These are phyloP conservation scores for Neodiprion virginianus DNA, from an alignment of 1,140 invertebrate genomes.

Conservation along the genomic window DNA sequence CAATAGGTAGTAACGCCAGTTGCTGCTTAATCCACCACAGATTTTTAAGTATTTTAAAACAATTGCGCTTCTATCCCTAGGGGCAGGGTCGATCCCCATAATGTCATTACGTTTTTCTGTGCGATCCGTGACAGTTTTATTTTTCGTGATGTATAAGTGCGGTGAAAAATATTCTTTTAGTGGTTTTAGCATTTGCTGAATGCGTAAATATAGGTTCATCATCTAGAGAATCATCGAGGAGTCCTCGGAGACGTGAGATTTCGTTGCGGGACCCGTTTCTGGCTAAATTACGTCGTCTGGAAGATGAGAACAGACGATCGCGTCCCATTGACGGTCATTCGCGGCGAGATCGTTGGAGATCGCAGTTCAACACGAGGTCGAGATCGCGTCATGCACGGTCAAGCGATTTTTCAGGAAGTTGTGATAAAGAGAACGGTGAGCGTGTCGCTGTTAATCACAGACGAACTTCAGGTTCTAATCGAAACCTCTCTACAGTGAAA, in stretches of 20 bases:
- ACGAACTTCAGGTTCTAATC: background rate
- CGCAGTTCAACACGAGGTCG: background rate
- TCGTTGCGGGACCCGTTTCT: conserved; percentile 13
- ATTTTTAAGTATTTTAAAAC: too few relatives aligned
- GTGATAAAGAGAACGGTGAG: background rate
- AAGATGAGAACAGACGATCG: conserved; percentile 18
- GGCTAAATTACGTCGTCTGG: conserved; percentile 20
- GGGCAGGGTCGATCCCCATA: too few relatives aligned
- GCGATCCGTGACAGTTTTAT: too few relatives aligned
- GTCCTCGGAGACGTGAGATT: conserved; percentile 4
- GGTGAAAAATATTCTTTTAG: conserved; percentile 7
- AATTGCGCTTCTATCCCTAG: too few relatives aligned
- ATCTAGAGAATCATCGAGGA: conserved; percentile 18
- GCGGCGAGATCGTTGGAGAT: background rate
- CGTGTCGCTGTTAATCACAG: background rate
- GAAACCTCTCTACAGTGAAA: background rate
- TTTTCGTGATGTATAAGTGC: too few relatives aligned
- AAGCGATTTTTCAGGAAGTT: background rate
- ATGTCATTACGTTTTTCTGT: too few relatives aligned
- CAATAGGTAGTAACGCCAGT: too few relatives aligned
- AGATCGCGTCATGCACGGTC: background rate
- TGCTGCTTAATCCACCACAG: too few relatives aligned
- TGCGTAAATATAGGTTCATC: conserved; percentile 10
- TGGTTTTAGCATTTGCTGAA: background rate
- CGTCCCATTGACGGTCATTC: background rate